A percentile compares a stretch with the other conserved stretches of the same genome.
Evolutionary conservation across 2,113 vertebrate species (phyloP).

Genomic region (Albula glossodonta): DNA sequence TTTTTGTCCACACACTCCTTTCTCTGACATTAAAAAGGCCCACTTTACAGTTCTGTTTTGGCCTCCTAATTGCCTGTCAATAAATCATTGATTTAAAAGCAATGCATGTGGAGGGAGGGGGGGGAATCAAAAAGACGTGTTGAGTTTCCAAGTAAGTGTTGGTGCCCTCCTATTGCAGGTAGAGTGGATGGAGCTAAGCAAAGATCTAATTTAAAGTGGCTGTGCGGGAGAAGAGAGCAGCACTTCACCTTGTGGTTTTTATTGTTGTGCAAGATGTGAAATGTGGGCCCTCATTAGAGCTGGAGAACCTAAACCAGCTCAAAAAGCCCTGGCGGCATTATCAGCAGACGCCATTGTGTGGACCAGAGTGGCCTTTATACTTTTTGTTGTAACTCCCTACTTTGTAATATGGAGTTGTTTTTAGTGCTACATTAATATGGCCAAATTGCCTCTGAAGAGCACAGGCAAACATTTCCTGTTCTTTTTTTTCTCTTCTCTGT

Average conservation of each 20-base stretch:
- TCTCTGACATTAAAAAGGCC: slow-evolving; percentile 28
- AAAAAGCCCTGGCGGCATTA: slow-evolving; percentile 47
- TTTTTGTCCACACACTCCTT: slow-evolving; percentile 10
- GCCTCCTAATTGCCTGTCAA: slow-evolving; percentile 47
- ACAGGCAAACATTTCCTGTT: slow-evolving; percentile 64
- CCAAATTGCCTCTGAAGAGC: slow-evolving; percentile 67
- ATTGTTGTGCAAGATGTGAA: slow-evolving; percentile 57
- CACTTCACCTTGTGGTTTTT: slow-evolving; percentile 41
- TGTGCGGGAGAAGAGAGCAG: slow-evolving; percentile 33
- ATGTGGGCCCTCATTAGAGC: slow-evolving; percentile 70
- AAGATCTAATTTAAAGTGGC: slow-evolving; percentile 53
- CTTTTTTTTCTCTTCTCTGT: slow-evolving; percentile 41
- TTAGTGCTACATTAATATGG: slow-evolving; percentile 65
- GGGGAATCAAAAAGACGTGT: slow-evolving; percentile 41
- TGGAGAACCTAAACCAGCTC: slow-evolving; percentile 57
- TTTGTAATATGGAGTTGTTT: slow-evolving; percentile 60
- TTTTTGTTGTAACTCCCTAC: slow-evolving; percentile 67
- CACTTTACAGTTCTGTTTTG: slow-evolving; percentile 43
- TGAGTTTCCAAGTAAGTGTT: slow-evolving; percentile 42
- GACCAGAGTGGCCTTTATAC: slow-evolving; percentile 69
- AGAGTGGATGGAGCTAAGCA: slow-evolving; percentile 42
- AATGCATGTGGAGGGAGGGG: slow-evolving; percentile 20
- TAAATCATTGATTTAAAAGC: slow-evolving; percentile 52
- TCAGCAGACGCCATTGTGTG: slow-evolving; percentile 59
- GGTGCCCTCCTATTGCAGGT: slow-evolving; percentile 49